Percentiles rank a stretch among this genome's conserved stretches.
These are phyloP conservation scores for Ispidina picta DNA, from an alignment of 2,797 vertebrate species.

Conservation along the genomic window DNA sequence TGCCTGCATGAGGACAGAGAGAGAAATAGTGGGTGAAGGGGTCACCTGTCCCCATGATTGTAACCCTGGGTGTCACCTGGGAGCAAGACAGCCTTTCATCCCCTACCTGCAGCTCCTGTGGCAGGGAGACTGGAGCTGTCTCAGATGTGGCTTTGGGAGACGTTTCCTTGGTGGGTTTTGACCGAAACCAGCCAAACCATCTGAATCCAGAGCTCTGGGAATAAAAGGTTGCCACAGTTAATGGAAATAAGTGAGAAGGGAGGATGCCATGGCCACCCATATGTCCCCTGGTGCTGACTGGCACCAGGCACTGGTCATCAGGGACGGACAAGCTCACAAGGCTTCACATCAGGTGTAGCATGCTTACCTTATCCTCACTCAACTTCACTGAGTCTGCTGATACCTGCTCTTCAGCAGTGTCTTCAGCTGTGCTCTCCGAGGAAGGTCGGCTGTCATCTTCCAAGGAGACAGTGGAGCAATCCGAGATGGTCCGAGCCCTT, in stretches of 20 bases:
- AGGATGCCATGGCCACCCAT: accelerated
- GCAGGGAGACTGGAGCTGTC: background rate
- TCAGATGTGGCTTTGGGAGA: background rate
- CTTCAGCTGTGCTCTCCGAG: background rate
- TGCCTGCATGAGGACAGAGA: accelerated
- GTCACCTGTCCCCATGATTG: background rate
- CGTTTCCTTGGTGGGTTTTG: slow-evolving; percentile 42
- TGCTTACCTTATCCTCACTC: slow-evolving; percentile 45
- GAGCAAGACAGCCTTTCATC: background rate
- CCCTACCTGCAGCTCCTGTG: slow-evolving; percentile 45
- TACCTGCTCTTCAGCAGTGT: background rate
- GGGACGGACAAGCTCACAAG: background rate
- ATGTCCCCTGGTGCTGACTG: accelerated
- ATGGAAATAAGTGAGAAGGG: background rate
- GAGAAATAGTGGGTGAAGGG: background rate
- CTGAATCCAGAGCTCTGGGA: slow-evolving; percentile 74
- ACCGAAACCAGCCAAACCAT: slow-evolving; percentile 83
- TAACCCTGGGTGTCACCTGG: background rate
- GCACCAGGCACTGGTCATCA: accelerated
- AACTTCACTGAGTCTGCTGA: background rate
- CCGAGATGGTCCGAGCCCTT: slow-evolving; percentile 22
- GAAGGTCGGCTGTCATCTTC: slow-evolving; percentile 31
- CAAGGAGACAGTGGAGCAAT: slow-evolving; percentile 56
- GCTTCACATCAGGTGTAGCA: accelerated
- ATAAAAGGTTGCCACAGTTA: background rate